Conservation (phyloP, 2,888 invertebrate species). For the Unio pictorum region DNA sequence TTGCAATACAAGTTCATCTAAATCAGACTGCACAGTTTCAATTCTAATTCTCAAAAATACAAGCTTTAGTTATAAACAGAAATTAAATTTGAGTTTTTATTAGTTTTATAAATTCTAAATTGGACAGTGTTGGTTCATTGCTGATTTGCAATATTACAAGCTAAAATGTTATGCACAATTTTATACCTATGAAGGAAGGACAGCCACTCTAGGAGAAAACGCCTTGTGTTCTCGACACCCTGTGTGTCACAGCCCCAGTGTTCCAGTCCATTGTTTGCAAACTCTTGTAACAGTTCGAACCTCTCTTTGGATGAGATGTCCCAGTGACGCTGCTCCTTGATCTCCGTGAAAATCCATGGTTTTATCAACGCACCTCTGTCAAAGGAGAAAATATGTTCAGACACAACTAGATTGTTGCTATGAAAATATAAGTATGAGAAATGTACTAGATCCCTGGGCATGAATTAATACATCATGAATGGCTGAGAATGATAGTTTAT, state of each 20-base stretch:
- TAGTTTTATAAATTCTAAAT: no score
- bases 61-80: no score
- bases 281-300: constrained; percentile 90
- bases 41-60: no score
- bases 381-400: no score
- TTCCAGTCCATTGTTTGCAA: constrained; percentile 92
- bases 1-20: no score
- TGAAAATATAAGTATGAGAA: no score
- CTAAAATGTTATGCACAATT: not conserved
- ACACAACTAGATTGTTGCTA: no score
- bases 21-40: no score
- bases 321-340: constrained; percentile 91
- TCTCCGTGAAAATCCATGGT: constrained; percentile 99
- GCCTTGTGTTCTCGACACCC: constrained; percentile 92
- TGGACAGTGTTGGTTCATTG: not conserved
- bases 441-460: no score
- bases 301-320: constrained; percentile 92
- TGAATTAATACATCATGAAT: no score
- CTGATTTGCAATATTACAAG: not conserved
- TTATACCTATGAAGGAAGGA: constrained; percentile 72
- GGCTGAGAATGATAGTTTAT: no score
- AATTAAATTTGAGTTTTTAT: no score
- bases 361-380: constrained; percentile 94
- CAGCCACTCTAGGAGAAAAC: constrained; percentile 81
- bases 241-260: constrained; percentile 96